Evolutionary conservation across 2,888 invertebrate genomes (phyloP).

Genomic region (Epinotia brunnichana): DNA sequence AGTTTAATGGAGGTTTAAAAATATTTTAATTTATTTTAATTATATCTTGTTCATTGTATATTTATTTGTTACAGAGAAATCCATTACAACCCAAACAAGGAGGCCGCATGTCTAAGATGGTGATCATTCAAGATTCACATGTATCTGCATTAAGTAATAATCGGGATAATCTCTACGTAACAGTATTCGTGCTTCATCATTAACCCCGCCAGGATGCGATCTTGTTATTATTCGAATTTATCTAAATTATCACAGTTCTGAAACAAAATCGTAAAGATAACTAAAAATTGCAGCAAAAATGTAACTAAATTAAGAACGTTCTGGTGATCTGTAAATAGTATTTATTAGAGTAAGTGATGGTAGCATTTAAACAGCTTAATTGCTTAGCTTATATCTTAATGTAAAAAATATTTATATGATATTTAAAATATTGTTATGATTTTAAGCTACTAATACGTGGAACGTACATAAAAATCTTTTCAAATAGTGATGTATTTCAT

Average conservation of each 20-base stretch:
- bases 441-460: conserved; percentile 71
- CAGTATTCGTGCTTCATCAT: conserved; percentile 81
- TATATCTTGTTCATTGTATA: conserved; percentile 33
- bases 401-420: conserved; percentile 83
- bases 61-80: conserved; percentile 77
- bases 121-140: conserved; percentile 57
- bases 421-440: conserved; percentile 78
- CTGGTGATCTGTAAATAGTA: conserved; percentile 83
- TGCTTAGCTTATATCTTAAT: conserved; percentile 76
- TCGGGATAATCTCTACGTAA: conserved; percentile 66
- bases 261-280: conserved; percentile 43
- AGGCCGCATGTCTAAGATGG: conserved; percentile 76
- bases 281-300: conserved; percentile 23
- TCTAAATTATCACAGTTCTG: conserved; percentile 50
- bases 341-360: conserved; percentile 80
- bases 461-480: conserved; percentile 60
- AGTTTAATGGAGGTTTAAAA: neutral
- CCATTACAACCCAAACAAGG: conserved; percentile 74
- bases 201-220: conserved; percentile 77
- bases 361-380: conserved; percentile 79
- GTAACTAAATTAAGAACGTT: conserved; percentile 58
- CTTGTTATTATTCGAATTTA: conserved; percentile 65
- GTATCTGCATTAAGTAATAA: conserved; percentile 50
- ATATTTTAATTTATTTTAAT: neutral
- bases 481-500: conserved; percentile 27